A percentile compares a stretch with the other conserved stretches of the same genome.
Evolutionary conservation across 1,140 invertebrate genomes (phyloP).

Genomic region (Dryas iulia): DNA sequence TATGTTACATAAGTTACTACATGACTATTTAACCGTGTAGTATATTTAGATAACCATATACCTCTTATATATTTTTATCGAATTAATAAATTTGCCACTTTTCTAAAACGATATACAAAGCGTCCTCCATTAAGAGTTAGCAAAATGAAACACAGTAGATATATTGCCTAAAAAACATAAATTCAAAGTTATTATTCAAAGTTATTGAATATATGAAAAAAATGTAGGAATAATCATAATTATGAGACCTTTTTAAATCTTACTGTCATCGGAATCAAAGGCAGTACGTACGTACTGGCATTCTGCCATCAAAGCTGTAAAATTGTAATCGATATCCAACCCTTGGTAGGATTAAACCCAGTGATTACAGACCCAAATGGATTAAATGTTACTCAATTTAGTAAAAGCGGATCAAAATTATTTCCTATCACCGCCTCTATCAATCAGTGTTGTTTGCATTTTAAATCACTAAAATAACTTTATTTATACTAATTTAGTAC

Average conservation of each 20-base stretch:
- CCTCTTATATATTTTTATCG: no score
- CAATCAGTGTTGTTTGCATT: slow-evolving; percentile 4
- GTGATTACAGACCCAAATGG: slow-evolving; percentile 37
- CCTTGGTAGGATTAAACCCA: slow-evolving; percentile 25
- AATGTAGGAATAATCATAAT: not conserved
- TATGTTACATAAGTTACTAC: no score
- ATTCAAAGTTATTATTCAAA: no score
- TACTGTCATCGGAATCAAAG: not conserved
- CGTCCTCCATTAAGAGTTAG: no score
- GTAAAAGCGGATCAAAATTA: slow-evolving; percentile 16
- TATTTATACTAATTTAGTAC: not conserved
- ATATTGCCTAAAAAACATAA: no score
- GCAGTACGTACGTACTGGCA: slow-evolving; percentile 3
- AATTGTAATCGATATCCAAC: slow-evolving; percentile 28
- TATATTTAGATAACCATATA: no score
- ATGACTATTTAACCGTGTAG: no score
- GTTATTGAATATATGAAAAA: no score
- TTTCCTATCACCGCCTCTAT: slow-evolving; percentile 7
- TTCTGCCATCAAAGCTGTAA: slow-evolving; percentile 22
- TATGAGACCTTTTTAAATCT: not conserved
- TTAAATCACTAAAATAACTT: not conserved
- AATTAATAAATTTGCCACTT: no score
- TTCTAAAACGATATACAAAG: no score
- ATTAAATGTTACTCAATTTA: slow-evolving; percentile 36
- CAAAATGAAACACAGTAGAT: no score